Evolutionary conservation across 2,888 invertebrate genomes (phyloP), one percentile per base, ranked within the genome.

Genomic region (Abrostola triplasia): DNA sequence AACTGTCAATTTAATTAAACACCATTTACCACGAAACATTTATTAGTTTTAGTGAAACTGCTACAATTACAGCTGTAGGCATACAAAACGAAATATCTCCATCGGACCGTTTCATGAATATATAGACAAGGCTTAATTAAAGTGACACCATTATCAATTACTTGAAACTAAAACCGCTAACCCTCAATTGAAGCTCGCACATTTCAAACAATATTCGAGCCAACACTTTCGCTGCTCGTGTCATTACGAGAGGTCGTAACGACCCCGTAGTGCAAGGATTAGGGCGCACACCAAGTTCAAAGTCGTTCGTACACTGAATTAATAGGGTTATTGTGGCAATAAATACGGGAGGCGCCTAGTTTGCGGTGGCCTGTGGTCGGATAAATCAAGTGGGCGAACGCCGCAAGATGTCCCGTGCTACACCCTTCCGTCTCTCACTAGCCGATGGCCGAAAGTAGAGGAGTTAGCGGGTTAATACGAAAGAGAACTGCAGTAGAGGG

Each of bases 271-370:
- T 80, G 82, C 82, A 78, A 70, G 81, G 82, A 84, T 86, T 84
- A 84, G 84, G 86, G 81, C 80, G 83, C 79, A 79, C 76, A 80
- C 80, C 82, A 83, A 88, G 88, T 90, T 89, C 90, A 88, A 90
- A 92, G 89, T 90, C 89, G 85, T 85, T 90, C 89, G 85, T 85
- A 84, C 83, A 82, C 82, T 84, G 90, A 92, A 93, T 94, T 94
- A 94, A 93, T 94, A 90, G 93, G 92, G 92, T 92, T 94, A 92
- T 93, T 90, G 92, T 87, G 87, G 93, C 92, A 91, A 94, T 94
- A 94, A 94, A 94, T 94, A 94, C 90, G 85, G 84, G 58, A 88
- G 88, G 88, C 86, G 90, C 87, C 89, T 88, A 90, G 92, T 91
- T 92, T 92, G 93, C 84, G 93, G 92, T 77, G 81, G 83, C 82